Percentiles rank a stretch among this genome's conserved stretches.
These are phyloP conservation scores for Apostichopus parvimensis DNA, from an alignment of 35 echinoderm and acorn worm genomes.

Conservation along the genomic window DNA sequence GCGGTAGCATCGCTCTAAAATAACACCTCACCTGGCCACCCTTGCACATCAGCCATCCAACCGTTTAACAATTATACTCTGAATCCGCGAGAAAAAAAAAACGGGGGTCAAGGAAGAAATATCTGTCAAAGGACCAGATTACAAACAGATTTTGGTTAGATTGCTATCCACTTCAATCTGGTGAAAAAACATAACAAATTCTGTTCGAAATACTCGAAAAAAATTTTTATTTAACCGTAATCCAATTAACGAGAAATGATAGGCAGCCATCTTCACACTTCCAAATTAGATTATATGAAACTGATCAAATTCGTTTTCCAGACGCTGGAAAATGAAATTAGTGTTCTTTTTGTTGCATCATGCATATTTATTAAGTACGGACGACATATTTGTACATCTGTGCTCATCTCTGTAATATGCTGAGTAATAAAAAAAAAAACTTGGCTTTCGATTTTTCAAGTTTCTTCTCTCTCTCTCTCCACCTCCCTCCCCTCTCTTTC, in stretches of 20 bases:
- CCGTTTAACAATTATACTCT: constrained; percentile 51
- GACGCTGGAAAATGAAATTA: constrained; percentile 22
- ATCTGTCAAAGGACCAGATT: constrained; percentile 29
- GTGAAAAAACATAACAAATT: constrained; percentile 16
- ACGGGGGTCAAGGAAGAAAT: constrained; percentile 47
- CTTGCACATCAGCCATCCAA: constrained; percentile 45
- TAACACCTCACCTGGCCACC: constrained; percentile 57
- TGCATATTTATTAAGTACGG: not conserved
- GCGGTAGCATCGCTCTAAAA: constrained; percentile 50
- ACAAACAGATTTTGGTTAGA: constrained; percentile 28
- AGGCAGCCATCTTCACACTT: constrained; percentile 41
- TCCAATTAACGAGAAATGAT: constrained; percentile 42
- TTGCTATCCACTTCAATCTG: not conserved
- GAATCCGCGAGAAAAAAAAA: constrained; percentile 22
- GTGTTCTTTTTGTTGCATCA: not conserved
- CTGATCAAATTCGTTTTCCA: constrained; percentile 29
- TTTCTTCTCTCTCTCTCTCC: not conserved
- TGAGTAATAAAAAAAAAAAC: not conserved
- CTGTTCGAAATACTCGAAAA: constrained; percentile 18
- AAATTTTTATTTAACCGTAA: constrained; percentile 21
- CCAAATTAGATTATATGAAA: constrained; percentile 36
- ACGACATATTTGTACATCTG: constrained; percentile 38
- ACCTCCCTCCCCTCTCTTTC: too few species aligned
- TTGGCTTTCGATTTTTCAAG: not conserved
- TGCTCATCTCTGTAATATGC: not conserved